Evolutionary conservation across 2,888 invertebrate species (phyloP).

Genomic region (Bellardia bayeri): DNA sequence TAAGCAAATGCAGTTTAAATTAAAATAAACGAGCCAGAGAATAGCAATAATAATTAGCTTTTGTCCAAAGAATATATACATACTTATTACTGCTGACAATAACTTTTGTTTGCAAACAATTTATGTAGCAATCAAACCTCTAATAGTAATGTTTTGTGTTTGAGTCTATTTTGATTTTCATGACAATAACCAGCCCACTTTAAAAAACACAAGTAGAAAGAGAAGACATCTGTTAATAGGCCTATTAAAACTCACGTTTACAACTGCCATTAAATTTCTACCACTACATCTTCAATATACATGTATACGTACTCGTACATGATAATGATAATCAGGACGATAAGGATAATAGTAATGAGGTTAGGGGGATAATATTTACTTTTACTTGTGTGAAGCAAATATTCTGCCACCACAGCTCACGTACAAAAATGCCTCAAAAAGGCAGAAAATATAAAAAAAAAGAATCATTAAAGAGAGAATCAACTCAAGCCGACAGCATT

Average conservation of each 20-base stretch:
- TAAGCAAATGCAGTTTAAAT: not conserved
- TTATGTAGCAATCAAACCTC: not conserved
- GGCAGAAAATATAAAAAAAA: not conserved
- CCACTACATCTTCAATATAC: not conserved
- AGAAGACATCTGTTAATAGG: constrained; percentile 63
- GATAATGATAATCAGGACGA: constrained; percentile 43
- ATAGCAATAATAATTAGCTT: constrained; percentile 15
- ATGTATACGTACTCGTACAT: constrained; percentile 1
- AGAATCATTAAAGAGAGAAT: constrained; percentile 23
- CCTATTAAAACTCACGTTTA: constrained; percentile 66
- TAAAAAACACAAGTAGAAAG: constrained; percentile 27
- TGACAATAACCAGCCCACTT: not conserved
- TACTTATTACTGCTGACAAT: not conserved
- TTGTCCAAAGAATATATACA: not conserved
- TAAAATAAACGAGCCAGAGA: not conserved
- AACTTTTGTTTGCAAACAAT: not conserved
- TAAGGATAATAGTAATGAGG: constrained; percentile 36
- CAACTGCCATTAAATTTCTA: constrained; percentile 50
- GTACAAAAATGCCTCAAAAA: constrained; percentile 28
- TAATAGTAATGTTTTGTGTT: not conserved
- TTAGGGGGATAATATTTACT: constrained; percentile 3
- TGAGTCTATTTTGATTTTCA: not conserved
- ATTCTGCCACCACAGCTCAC: constrained; percentile 39
- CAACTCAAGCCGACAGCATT: not conserved
- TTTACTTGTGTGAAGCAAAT: not conserved